Percentiles rank a stretch among this genome's conserved stretches.
phyloP scores from a whole-genome alignment of 35 echinoderm and acorn worm species.

The Patiria miniata region DNA sequence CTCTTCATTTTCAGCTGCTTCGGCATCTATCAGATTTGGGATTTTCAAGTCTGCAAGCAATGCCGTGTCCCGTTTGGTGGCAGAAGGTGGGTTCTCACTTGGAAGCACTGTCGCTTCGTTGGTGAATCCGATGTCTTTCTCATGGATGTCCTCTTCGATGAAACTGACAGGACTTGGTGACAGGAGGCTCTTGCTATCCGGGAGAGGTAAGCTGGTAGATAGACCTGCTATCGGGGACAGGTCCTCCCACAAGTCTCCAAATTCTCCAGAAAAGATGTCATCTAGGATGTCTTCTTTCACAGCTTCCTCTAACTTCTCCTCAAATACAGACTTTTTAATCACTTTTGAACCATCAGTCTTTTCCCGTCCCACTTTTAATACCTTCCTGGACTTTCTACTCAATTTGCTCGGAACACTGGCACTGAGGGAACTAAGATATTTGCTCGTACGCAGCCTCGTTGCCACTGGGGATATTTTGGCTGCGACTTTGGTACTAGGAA shows the following conservation, averaged over 20 bases:
- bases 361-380: background rate
- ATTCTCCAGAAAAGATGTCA: background rate
- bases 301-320: slow-evolving; percentile 3
- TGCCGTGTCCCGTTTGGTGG: background rate
- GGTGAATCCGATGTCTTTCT: background rate
- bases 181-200: background rate
- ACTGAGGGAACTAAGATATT: background rate
- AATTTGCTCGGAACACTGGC: background rate
- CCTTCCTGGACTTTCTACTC: slow-evolving; percentile 4
- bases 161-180: background rate
- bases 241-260: background rate
- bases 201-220: slow-evolving; percentile 8
- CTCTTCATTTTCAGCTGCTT: slow-evolving; percentile 41
- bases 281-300: background rate
- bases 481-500: background rate
- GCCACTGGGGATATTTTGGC: slow-evolving; percentile 29
- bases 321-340: background rate
- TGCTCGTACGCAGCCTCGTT: slow-evolving; percentile 41
- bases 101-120: background rate
- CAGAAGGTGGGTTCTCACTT: background rate
- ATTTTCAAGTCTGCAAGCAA: background rate
- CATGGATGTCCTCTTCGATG: background rate
- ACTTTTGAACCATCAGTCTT: background rate
- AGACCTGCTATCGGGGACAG: background rate
- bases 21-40: background rate